Evolutionary conservation across 1,140 invertebrate species (phyloP), one percentile per base, ranked within the genome.

Genomic region (Lineus longissimus): DNA sequence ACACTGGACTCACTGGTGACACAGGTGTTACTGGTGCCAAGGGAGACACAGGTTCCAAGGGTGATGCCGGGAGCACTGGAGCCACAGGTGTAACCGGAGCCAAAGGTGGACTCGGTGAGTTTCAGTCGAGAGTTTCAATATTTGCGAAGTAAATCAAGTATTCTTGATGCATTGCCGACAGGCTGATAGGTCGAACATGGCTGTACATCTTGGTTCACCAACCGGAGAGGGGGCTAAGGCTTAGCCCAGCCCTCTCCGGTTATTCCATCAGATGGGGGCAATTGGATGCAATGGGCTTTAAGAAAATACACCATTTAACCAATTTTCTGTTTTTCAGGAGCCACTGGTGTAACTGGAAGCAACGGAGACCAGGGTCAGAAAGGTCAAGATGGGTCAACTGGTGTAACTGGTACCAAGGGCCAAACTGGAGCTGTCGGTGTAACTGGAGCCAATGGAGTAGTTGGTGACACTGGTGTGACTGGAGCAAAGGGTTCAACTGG

Each of bases 241-340:
- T 11, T 43, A 11, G 11, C 11, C 19, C 19, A 19, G 40, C 19
- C 11, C 40, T 13, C 11, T 19, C 40, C 11, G 40, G 11, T 19
- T 13, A 19, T 43, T 22, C 22, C 11, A 22, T 19, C 11, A 17
- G 36, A 57, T 6, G 19, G 61, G 61, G 9, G 54, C 29, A 30
- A 19, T 6, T 11, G 61, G 61, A 17, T 6, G 9, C 7, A n/a
- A 7, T 7, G 61, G 61, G 6, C 6, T 61, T 6, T 6, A 17
- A 31, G 61, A 55, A 17, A 55, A 7, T 23, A 40, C 55, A n/a
- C 56, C 56, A 17, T 15, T 7, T 9, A 61, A 59, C 17, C 56
- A 55, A 15, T 22, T 55, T 11, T 25, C 19, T 56, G 62, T 45
- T 15, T 19, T 4, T 11, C 9, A 19, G 54, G 54, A 13, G 29